Percentiles rank a stretch among this genome's conserved stretches.
phyloP scores from a whole-genome alignment of 2,888 invertebrate species.

The Alviniconcha strummeri region DNA sequence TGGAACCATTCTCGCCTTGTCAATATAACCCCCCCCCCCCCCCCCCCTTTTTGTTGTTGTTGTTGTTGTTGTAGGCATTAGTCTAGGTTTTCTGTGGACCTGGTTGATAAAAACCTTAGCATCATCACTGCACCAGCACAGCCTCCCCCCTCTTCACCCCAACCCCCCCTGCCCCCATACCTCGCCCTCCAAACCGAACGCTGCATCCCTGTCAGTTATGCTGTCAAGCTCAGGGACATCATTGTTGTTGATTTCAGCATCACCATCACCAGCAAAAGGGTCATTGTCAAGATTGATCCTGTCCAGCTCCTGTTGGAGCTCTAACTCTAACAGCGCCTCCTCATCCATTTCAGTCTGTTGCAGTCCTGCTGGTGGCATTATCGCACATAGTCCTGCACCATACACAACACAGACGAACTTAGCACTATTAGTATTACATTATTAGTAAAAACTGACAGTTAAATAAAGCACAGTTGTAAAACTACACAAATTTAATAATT shows the following conservation, averaged over 20 bases:
- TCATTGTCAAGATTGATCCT: slow-evolving; percentile 51
- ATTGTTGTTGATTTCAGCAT: slow-evolving; percentile 17
- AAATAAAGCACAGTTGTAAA: neutral
- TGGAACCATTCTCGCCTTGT: too few species aligned
- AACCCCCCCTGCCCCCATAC: neutral
- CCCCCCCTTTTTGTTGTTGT: too few species aligned
- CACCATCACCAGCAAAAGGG: slow-evolving; percentile 27
- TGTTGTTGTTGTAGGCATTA: too few species aligned
- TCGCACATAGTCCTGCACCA: neutral
- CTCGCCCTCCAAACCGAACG: neutral
- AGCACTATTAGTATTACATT: too few species aligned
- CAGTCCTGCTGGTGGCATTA: slow-evolving; percentile 27
- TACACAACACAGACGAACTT: neutral
- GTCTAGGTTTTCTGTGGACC: too few species aligned
- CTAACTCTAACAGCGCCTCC: slow-evolving; percentile 52
- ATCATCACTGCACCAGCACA: too few species aligned
- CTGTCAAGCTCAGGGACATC: neutral
- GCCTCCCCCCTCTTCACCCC: neutral
- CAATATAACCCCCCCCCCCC: too few species aligned
- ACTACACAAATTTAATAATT: neutral
- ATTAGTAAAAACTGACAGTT: too few species aligned
- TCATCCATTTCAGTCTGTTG: slow-evolving; percentile 48
- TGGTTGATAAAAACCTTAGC: too few species aligned
- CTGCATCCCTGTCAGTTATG: neutral
- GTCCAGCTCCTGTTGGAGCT: slow-evolving; percentile 57